These are phyloP conservation scores for Tortrix viridana DNA, from an alignment of 2,888 invertebrate genomes.

Conservation along the genomic window DNA sequence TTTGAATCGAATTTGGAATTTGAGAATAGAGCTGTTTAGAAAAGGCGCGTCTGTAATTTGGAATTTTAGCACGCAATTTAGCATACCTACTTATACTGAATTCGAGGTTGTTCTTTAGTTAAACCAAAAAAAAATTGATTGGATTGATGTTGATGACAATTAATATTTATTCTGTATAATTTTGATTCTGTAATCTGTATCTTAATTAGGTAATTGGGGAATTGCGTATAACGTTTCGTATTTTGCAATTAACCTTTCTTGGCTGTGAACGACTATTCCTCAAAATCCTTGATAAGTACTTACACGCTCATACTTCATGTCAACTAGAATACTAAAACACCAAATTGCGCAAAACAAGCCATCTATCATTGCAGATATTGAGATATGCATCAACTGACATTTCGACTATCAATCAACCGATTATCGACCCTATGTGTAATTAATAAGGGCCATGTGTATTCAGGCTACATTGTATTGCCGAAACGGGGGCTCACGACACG, in stretches of 20 bases:
- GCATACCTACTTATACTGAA: too few relatives aligned
- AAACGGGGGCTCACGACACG: slow-evolving; percentile 33
- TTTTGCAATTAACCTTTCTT: too few relatives aligned
- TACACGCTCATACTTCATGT: slow-evolving; percentile 2
- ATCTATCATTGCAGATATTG: slow-evolving; percentile 36
- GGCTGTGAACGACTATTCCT: neutral
- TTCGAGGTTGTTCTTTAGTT: neutral
- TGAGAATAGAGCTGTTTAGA: slow-evolving; percentile 21
- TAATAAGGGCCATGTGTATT: neutral
- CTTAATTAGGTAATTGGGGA: too few relatives aligned
- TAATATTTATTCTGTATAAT: too few relatives aligned
- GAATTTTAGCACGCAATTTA: slow-evolving; percentile 5
- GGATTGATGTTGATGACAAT: too few relatives aligned
- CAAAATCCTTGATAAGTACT: slow-evolving; percentile 2
- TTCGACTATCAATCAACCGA: slow-evolving; percentile 12
- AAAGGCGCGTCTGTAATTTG: neutral
- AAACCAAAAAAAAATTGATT: too few relatives aligned
- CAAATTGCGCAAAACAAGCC: slow-evolving; percentile 29
- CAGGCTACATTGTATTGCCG: slow-evolving; percentile 9
- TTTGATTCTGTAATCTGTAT: too few relatives aligned
- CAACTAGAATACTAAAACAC: slow-evolving; percentile 15
- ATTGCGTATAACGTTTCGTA: neutral
- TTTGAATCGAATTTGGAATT: slow-evolving; percentile 29
- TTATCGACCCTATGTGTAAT: neutral
- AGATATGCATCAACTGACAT: slow-evolving; percentile 33